A percentile compares a stretch with the other conserved stretches of the same genome.
Evolutionary conservation across 2,888 invertebrate genomes (phyloP).

Genomic region (Brachycybe producta): DNA sequence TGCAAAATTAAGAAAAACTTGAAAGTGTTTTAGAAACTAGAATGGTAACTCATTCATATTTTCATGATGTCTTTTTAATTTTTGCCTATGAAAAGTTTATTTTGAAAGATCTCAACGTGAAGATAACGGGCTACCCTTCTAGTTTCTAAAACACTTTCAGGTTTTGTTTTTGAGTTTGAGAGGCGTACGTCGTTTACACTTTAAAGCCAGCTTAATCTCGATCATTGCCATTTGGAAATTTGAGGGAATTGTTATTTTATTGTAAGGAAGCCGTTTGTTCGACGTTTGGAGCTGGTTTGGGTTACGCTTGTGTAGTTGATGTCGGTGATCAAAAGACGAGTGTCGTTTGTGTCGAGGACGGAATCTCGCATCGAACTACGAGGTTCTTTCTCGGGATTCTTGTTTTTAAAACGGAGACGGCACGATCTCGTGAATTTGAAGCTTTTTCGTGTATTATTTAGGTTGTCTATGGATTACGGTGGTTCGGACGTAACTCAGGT

Average conservation of each 20-base stretch:
- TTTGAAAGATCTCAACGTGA: no score
- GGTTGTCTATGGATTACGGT: slow-evolving; percentile 59
- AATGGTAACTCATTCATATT: no score
- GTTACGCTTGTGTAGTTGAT: slow-evolving; percentile 85
- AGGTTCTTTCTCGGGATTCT: slow-evolving; percentile 34
- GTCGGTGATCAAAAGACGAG: slow-evolving; percentile 92
- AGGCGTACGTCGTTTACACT: neutral
- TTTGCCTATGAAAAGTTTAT: no score
- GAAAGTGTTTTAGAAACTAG: no score
- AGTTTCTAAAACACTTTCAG: no score
- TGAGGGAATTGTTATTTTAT: neutral
- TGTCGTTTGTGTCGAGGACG: slow-evolving; percentile 91
- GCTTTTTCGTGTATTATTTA: slow-evolving; percentile 21
- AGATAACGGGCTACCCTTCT: no score
- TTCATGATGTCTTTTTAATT: no score
- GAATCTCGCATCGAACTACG: slow-evolving; percentile 78
- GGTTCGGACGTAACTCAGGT: slow-evolving; percentile 84
- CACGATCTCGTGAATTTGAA: neutral
- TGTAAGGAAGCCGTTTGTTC: slow-evolving; percentile 78
- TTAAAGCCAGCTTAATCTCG: neutral
- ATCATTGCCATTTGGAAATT: neutral
- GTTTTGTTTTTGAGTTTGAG: neutral
- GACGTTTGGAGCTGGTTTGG: slow-evolving; percentile 68
- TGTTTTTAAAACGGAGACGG: neutral
- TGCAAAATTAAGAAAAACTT: no score